Evolutionary conservation across 2,888 invertebrate genomes (phyloP).

Genomic region (Limnephilus auricula): DNA sequence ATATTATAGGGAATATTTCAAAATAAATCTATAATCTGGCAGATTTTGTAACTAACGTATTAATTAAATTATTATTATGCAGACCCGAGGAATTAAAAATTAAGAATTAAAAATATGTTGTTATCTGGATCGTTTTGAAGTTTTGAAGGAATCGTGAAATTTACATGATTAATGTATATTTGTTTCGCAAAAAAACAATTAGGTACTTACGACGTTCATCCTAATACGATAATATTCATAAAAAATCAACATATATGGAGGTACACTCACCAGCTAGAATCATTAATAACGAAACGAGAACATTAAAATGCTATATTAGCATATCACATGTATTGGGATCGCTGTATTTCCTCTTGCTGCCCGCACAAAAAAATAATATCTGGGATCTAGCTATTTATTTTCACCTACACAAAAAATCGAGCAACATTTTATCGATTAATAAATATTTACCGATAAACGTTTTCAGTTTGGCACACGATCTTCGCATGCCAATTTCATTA

Average conservation of each 20-base stretch:
- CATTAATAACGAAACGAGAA: slow-evolving; percentile 12
- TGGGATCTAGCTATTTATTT: background rate
- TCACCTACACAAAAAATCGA: slow-evolving; percentile 2
- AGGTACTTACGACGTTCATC: background rate
- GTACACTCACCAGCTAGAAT: background rate
- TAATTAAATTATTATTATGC: too few relatives aligned
- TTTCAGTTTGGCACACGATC: background rate
- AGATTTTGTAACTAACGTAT: too few relatives aligned
- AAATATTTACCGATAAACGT: background rate
- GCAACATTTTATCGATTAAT: background rate
- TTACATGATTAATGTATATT: background rate
- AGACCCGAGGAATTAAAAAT: too few relatives aligned
- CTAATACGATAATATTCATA: background rate
- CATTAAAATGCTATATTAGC: slow-evolving; percentile 18
- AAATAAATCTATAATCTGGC: too few relatives aligned
- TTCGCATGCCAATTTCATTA: background rate
- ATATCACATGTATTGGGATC: slow-evolving; percentile 6
- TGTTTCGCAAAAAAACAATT: background rate
- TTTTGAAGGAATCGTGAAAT: background rate
- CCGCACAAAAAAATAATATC: background rate
- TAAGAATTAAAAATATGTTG: too few relatives aligned
- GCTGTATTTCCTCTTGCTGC: background rate
- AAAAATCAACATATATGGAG: background rate
- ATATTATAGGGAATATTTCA: too few relatives aligned
- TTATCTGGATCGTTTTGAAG: background rate